Evolutionary conservation across 2,888 invertebrate species (phyloP), one percentile per base, ranked within the genome.

Genomic region (Plusia festucae): DNA sequence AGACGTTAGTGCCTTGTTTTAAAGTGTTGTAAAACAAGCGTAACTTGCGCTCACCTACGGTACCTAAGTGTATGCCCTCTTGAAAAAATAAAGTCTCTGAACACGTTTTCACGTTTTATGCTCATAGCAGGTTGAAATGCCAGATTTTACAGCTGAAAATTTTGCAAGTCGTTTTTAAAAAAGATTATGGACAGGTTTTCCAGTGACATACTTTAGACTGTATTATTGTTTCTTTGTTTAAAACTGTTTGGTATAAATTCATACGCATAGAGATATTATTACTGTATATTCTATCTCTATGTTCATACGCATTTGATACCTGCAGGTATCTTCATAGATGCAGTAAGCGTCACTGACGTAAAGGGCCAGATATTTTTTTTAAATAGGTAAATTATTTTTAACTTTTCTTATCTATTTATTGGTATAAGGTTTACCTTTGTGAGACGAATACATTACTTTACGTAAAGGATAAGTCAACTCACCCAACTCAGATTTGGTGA

Each of bases 11-110:
- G 89, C 89, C 91, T 90, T 90, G 91, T 93, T 93, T 93, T 88
- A 92, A 93, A 93, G 91, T 93, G 93, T 92, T 94, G 93, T 94
- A 94, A 94, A 94, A 93, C 90, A 89, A 91, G 85, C 89, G 90
- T 90, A 89, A 89, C 90, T 83, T 69, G 79, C 76, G 85, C 80
- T 84, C 84, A 79, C 81, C 77, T 78, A 76, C 78, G 75, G 78
- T 69, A 81, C 82, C 74, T 76, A 79, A 78, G 81, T 83, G 83
- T 85, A 82, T 84, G 82, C 81, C 82, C 85, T 86, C 86, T 86
- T 87, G 84, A 89, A 90, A 88, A 90, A 89, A 82, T 87, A 86
- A 88, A 86, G 79, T 83, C 81, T 85, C 73, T 79, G 68, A 72
- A 62, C 75, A 76, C 73, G 75, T 77, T 82, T 83, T 73, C 81